Base-by-base conservation (phyloP, 1,140 invertebrate species). In the Hylyphantes graminicola region DNA sequence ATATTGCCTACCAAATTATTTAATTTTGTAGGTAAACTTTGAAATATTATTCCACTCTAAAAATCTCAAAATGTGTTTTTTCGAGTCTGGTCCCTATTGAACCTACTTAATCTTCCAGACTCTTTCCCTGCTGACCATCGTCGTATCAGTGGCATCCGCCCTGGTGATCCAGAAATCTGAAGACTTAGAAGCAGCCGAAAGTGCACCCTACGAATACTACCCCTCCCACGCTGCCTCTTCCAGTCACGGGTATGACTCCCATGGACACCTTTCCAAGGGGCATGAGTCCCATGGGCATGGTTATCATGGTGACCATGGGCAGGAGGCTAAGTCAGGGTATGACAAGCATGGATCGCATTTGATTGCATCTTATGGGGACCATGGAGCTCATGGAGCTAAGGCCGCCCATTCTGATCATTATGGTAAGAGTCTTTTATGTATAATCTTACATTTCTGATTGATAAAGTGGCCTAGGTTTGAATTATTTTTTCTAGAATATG, bases 311-410 rank as follows among this genome's bases (percentile, higher is more conserved):
- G 84, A 79, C 19, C 84, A 85, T 13, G 76, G 67, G 13, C 19
- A 64, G 5, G 63, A 85, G 12, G 84, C n/a, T 2, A 85, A 79
- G 12, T 19, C 53, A 1, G 75, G 67, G 0, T 75, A 85, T n/a
- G 84, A 68, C 15, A 80, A 78, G 12, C 75, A 74, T 17, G 84
- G 84, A n/a, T 78, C 68, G n/a, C 75, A 74, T 51, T 17, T 78
- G 19, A 68, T 64, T 10, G 48, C 67, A 2, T 73, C 84, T 9
- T 85, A 79, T 21, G 84, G 76, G 9, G 84, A 85, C 59, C 75
- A 79, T 73, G 84, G 84, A 15, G 65, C 67, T 17, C 74, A 85
- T 51, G 84, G 84, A 73, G 50, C 67, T 13, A 76, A 85, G 3
- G 59, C 55, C 51, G 84, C 48, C 8, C 75, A 85, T 35, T 59